Base-by-base conservation (phyloP, 1,140 invertebrate genomes). In the Drosophila parvula region DNA sequence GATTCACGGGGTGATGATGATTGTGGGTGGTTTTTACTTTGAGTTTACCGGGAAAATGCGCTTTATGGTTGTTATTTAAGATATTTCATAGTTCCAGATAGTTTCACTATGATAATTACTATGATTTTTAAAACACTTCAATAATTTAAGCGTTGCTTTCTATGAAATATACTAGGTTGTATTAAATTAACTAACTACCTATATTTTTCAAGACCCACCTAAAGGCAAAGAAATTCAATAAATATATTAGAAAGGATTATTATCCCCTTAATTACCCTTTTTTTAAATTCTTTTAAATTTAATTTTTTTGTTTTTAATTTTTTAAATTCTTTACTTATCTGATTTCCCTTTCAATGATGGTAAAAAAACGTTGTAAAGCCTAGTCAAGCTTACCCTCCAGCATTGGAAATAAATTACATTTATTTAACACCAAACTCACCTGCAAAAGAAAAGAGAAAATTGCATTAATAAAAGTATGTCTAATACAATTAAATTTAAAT, bases 401-500 rank as follows among this genome's bases (percentile, higher is more conserved):
- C 5, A n/a, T 36, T 36, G 22, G 22, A 45, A 14, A 34, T 43
- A 40, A 34, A 38, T 45, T 38, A 18, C 7, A 12, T 32, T 36
- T 38, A 30, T 53, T 28, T 51, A 18, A 6, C 32, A 10, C 5
- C 34, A 40, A 38, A 76, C 74, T 76, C 73, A 76, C 74, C 74
- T 76, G 74, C 5, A 69, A 77, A 41, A 28, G 3, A 67, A 16
- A 43, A 74, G 12, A 74, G 16, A 76, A 47, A 48, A 18, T 32
- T 67, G 5, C 5, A 48, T 76, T 76, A 59, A 30, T 67, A 47
- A 57, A 57, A 30, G 10, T 22, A 5, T 32, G 47, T 41, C 22
- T 55, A 40, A 4, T 40, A 5, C 11, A 58, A n/a, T 41, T 18
- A 63, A 63, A 28, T 11, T 41, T 43, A 38, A 55, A 43, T 74